Conservation (phyloP, 2,113 vertebrate genomes). For the Ctenomys sociabilis region DNA sequence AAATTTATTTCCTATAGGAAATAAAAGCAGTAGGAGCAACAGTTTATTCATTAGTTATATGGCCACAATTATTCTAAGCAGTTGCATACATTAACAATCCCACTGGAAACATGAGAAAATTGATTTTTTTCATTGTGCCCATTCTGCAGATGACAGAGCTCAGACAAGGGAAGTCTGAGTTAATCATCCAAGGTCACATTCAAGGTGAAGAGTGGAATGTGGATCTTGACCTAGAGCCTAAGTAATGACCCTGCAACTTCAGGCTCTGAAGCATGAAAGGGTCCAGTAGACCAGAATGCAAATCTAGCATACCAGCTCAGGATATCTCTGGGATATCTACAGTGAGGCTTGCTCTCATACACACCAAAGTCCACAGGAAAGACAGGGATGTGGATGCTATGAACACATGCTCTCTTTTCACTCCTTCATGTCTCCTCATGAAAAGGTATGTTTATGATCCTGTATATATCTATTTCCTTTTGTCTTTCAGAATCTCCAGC, state of each 20-base stretch:
- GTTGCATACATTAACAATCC: not conserved
- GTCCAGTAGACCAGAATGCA: fast-evolving
- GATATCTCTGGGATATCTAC: not conserved
- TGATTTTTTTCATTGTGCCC: not conserved
- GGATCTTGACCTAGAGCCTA: not conserved
- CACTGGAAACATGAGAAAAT: not conserved
- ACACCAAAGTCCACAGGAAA: not conserved
- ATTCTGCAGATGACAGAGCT: not conserved
- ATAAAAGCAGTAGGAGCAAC: not conserved
- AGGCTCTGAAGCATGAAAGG: not conserved
- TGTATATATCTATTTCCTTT: no score
- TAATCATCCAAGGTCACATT: not conserved
- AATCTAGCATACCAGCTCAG: no score
- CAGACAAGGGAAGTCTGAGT: no score
- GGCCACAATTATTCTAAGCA: not conserved
- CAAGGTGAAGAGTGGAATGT: not conserved
- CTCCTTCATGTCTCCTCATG: not conserved
- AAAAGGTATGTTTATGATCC: not conserved
- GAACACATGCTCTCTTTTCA: not conserved
- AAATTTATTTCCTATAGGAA: not conserved
- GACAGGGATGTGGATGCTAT: not conserved
- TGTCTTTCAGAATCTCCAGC: not conserved
- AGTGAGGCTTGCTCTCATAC: not conserved
- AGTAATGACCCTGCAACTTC: fast-evolving
- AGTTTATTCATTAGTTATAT: not conserved